Conservation (phyloP, 2,888 invertebrate genomes). For the Octodonta nipae region DNA sequence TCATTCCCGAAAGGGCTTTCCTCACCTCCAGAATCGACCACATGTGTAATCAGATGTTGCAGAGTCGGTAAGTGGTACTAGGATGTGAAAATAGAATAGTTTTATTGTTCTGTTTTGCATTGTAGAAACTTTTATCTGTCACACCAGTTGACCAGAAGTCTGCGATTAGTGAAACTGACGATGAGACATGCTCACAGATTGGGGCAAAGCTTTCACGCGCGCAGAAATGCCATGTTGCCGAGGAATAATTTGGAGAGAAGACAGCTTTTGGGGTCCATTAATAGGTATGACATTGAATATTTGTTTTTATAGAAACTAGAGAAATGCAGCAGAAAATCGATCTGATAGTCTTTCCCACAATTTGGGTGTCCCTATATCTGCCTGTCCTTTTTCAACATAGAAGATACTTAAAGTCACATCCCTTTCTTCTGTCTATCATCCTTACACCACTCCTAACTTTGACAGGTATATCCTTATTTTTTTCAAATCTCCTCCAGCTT, state of each 20-base stretch:
- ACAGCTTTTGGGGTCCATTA: slow-evolving; percentile 21
- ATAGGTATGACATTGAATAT: too few species aligned
- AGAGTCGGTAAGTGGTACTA: slow-evolving; percentile 16
- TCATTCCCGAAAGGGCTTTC: slow-evolving; percentile 29
- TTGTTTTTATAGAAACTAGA: too few species aligned
- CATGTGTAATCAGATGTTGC: slow-evolving; percentile 30
- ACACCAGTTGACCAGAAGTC: slow-evolving; percentile 26
- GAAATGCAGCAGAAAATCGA: too few species aligned
- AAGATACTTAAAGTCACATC: too few species aligned
- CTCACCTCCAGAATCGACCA: slow-evolving; percentile 30
- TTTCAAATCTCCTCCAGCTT: too few species aligned
- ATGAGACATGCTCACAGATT: slow-evolving; percentile 27
- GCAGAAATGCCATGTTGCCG: slow-evolving; percentile 28
- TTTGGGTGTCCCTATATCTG: too few species aligned
- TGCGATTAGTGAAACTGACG: slow-evolving; percentile 27
- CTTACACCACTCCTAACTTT: too few species aligned
- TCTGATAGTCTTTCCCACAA: too few species aligned
- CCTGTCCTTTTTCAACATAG: too few species aligned
- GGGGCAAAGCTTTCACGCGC: slow-evolving; percentile 27
- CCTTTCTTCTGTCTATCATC: too few species aligned
- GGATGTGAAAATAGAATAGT: background rate
- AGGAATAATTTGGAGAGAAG: slow-evolving; percentile 18
- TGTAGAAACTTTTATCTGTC: slow-evolving; percentile 17
- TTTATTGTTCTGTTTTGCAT: background rate
- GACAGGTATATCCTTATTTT: too few species aligned